phyloP scores from a whole-genome alignment of 2,797 vertebrate species.

The Coregonus suidteri region DNA sequence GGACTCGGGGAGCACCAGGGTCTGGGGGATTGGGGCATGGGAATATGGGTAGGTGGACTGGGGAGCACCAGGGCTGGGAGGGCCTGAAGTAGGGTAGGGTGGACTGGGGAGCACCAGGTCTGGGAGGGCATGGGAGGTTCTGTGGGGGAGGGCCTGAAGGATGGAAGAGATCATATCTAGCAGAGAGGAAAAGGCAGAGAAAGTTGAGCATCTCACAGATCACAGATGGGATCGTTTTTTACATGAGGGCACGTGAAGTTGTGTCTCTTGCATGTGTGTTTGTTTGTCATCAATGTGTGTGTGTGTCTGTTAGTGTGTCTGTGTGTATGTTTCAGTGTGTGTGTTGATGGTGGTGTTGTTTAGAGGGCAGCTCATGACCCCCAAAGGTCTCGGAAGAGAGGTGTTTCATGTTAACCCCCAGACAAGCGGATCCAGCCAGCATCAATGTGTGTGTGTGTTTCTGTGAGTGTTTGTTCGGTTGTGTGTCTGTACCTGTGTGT shows the following conservation, averaged over 20 bases:
- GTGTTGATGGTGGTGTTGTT: not conserved
- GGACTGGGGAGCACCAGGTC: no score
- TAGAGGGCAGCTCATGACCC: slow-evolving; percentile 15
- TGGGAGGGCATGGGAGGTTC: not conserved
- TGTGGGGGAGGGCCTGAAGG: no score
- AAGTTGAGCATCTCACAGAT: not conserved
- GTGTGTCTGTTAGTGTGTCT: not conserved
- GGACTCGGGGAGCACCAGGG: no score
- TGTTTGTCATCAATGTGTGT: not conserved
- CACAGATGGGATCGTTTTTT: no score
- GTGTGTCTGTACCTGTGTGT: not conserved
- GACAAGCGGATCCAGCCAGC: not conserved
- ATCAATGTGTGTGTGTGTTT: not conserved
- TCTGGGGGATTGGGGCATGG: no score
- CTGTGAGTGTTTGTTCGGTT: not conserved
- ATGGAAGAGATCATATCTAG: not conserved
- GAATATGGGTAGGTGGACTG: no score
- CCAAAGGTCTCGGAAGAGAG: slow-evolving; percentile 48
- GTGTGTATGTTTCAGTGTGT: no score
- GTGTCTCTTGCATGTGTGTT: not conserved
- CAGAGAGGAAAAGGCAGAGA: not conserved
- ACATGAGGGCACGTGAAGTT: not conserved
- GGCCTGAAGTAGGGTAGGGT: no score
- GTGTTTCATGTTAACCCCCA: slow-evolving; percentile 63
- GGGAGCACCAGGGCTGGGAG: no score